A percentile compares a stretch with the other conserved stretches of the same genome.
Conservation (phyloP, 2,888 invertebrate species). For the Aphrophora alni region DNA sequence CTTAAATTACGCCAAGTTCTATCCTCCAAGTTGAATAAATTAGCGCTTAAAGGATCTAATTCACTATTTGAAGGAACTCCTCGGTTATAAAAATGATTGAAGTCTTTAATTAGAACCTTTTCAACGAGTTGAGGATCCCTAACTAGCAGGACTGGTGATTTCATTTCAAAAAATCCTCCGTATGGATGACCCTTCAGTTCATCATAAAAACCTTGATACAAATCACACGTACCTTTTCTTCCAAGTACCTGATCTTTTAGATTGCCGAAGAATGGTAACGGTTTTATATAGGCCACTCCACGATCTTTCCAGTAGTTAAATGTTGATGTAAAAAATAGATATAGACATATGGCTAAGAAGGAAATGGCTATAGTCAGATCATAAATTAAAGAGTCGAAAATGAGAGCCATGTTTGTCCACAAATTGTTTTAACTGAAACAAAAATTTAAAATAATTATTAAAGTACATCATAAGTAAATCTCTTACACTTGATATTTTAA, state of each 20-base stretch:
- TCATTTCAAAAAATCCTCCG: conserved; percentile 27
- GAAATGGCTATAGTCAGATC: background rate
- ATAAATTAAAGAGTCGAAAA: background rate
- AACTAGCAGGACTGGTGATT: conserved; percentile 26
- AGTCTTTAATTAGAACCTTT: conserved; percentile 46
- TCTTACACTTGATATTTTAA: no score
- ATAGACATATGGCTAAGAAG: no score
- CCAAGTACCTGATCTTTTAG: conserved; percentile 50
- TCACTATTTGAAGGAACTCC: conserved; percentile 37
- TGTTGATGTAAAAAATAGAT: no score
- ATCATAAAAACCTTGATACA: conserved; percentile 21
- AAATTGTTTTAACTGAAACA: no score
- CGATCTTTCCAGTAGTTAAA: no score
- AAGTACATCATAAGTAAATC: no score
- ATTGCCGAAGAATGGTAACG: conserved; percentile 58
- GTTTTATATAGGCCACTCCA: no score
- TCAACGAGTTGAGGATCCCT: conserved; percentile 33
- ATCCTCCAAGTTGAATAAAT: conserved; percentile 50
- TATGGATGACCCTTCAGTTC: conserved; percentile 13
- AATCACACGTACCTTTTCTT: background rate
- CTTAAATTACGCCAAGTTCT: conserved; percentile 56
- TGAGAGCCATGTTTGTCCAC: no score
- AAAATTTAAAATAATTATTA: no score
- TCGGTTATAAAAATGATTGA: conserved; percentile 44
- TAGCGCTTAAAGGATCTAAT: conserved; percentile 44